Percentiles rank a stretch among this genome's conserved stretches.
phyloP scores from a whole-genome alignment of 2,888 invertebrate genomes.

The Protodeltote pygarga region DNA sequence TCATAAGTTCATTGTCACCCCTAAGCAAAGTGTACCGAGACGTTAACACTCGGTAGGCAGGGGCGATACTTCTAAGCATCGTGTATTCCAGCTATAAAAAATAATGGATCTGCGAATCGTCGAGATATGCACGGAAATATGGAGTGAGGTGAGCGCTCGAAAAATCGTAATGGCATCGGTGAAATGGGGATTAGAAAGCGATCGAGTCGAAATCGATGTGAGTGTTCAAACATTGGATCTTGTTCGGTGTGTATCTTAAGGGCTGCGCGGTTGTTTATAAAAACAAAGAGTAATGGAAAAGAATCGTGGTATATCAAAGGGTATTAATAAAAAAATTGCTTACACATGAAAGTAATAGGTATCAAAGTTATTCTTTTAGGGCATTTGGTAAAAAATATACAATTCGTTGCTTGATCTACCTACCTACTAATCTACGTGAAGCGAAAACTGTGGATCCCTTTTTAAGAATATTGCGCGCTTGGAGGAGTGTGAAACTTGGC shows the following conservation, averaged over 20 bases:
- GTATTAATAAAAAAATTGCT: not conserved
- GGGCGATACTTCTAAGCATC: constrained; percentile 77
- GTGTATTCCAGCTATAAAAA: constrained; percentile 85
- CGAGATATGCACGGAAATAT: constrained; percentile 86
- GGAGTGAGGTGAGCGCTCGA: constrained; percentile 83
- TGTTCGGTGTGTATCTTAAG: constrained; percentile 50
- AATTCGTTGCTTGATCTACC: too few species aligned
- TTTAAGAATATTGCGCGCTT: too few species aligned
- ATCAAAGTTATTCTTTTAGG: not conserved
- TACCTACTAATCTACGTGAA: too few species aligned
- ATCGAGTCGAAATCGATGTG: constrained; percentile 82
- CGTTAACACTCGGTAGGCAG: constrained; percentile 72
- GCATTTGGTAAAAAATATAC: too few species aligned
- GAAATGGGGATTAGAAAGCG: constrained; percentile 86
- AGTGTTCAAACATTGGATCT: constrained; percentile 70
- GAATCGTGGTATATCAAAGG: constrained; percentile 31
- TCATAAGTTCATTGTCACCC: constrained; percentile 63
- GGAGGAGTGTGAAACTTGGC: too few species aligned
- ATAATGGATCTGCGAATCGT: constrained; percentile 86
- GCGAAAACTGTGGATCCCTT: too few species aligned
- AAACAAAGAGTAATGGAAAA: constrained; percentile 47
- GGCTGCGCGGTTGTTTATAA: constrained; percentile 48
- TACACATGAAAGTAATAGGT: not conserved
- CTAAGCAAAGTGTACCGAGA: constrained; percentile 58
- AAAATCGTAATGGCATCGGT: constrained; percentile 85